phyloP scores from a whole-genome alignment of 1,140 invertebrate species.

The Anagrus nilaparvatae region DNA sequence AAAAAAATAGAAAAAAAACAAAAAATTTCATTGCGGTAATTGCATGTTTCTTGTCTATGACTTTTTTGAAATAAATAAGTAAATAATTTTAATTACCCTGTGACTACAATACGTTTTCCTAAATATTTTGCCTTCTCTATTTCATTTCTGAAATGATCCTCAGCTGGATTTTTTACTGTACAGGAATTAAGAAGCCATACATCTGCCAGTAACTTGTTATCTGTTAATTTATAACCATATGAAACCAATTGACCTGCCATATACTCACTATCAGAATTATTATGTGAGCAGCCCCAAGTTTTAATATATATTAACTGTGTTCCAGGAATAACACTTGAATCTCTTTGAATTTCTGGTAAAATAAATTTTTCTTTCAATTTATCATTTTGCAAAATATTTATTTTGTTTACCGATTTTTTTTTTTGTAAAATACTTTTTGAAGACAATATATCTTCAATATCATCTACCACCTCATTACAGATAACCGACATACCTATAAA shows the following conservation, averaged over 20 bases:
- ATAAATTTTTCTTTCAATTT: conserved; percentile 22
- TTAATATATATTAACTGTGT: conserved; percentile 87
- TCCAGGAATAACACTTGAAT: conserved; percentile 50
- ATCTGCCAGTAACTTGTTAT: conserved; percentile 74
- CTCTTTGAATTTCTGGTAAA: conserved; percentile 15
- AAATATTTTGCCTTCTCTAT: conserved; percentile 65
- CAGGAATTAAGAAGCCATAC: conserved; percentile 96
- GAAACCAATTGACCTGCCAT: conserved; percentile 89
- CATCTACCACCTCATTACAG: conserved; percentile 57
- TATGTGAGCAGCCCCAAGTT: conserved; percentile 97
- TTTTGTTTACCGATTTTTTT: conserved; percentile 58
- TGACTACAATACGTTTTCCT: conserved; percentile 82
- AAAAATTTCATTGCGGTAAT: background rate
- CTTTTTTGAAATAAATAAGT: background rate
- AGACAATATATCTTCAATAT: conserved; percentile 73
- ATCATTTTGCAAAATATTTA: conserved; percentile 48
- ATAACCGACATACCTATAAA: conserved; percentile 41
- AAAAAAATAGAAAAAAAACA: background rate
- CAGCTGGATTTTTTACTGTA: conserved; percentile 94
- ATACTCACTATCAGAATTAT: conserved; percentile 92
- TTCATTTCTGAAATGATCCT: conserved; percentile 94
- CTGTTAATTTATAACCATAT: conserved; percentile 79
- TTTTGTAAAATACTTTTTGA: conserved; percentile 67
- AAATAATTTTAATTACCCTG: conserved; percentile 77
- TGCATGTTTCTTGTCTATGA: background rate